phyloP scores from a whole-genome alignment of 2,888 invertebrate species.

The Margaritifera margaritifera region DNA sequence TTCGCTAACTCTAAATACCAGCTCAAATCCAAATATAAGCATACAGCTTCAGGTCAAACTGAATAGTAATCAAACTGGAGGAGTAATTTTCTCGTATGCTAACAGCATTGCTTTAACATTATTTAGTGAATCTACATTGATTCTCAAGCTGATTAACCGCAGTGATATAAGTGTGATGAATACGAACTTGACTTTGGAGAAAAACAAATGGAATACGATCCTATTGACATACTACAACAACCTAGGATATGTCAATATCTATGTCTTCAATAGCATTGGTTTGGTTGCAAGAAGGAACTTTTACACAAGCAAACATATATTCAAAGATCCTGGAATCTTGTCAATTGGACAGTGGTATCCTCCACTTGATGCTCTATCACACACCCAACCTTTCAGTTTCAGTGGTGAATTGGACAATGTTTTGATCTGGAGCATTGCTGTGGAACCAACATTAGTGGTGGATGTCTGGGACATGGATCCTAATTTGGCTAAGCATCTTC shows the following conservation, averaged over 20 bases:
- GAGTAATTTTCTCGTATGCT: slow-evolving; percentile 45
- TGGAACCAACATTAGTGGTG: slow-evolving; percentile 44
- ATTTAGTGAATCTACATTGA: slow-evolving; percentile 18
- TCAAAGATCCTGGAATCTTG: slow-evolving; percentile 34
- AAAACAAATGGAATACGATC: slow-evolving; percentile 51
- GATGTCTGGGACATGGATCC: slow-evolving; percentile 50
- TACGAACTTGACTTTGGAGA: slow-evolving; percentile 35
- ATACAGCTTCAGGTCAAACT: slow-evolving; percentile 47
- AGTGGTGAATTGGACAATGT: slow-evolving; percentile 51
- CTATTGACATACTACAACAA: slow-evolving; percentile 41
- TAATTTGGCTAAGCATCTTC: slow-evolving; percentile 24
- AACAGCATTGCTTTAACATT: slow-evolving; percentile 34
- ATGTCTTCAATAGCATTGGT: slow-evolving; percentile 38
- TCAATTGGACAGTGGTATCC: slow-evolving; percentile 55
- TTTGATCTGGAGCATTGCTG: slow-evolving; percentile 42
- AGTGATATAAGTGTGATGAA: slow-evolving; percentile 18
- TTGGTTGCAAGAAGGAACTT: slow-evolving; percentile 25
- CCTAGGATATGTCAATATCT: slow-evolving; percentile 39
- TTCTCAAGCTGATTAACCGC: slow-evolving; percentile 32
- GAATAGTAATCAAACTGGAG: slow-evolving; percentile 19
- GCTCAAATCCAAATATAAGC: slow-evolving; percentile 26
- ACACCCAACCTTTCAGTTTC: slow-evolving; percentile 27
- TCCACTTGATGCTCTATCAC: slow-evolving; percentile 33
- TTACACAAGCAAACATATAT: slow-evolving; percentile 26
- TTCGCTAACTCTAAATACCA: slow-evolving; percentile 26